Base-by-base conservation (phyloP, 2,113 vertebrate species). In the Cheirogaleus medius region DNA sequence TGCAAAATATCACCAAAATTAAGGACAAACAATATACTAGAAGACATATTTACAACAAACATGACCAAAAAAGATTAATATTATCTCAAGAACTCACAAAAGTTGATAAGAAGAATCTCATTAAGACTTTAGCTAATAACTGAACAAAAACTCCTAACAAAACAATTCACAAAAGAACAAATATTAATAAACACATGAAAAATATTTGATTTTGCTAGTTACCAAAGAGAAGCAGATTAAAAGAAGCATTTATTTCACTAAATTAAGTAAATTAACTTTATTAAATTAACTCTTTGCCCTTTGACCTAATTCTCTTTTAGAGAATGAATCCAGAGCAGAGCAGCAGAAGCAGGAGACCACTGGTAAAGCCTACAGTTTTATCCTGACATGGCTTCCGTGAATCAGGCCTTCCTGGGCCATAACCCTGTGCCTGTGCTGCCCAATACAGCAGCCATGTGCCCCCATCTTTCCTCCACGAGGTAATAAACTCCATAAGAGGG, bases 151-250 rank as follows among this genome's bases (percentile, higher is more conserved):
- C 4, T 44, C 56, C 13, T 80, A 83, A 69, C 42, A 91, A 91
- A 83, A 84, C 39, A 94, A 78, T 73, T 44, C 27, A 89, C 83
- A 66, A 86, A 86, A 85, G 23, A 91, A 81, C 11, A 86, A 73
- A 42, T 52, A 68, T 78, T 87, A 87, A 71, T 47, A 83, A 85
- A 60, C 47, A 82, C n/a, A 66, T 58, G 58, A 66, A 82, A 89
- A 89, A 64, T 11, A 80, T 81, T 92, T 56, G 68, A n/a, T 34
- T 64, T 85, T 86, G 71, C n/a, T 73, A 73, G 32, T 87, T 92
- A 87, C 27, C 68, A 96, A 94, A 92, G 37, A 89, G 64, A 92
- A 89, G 4, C 32, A 92, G 85, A 56, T 76, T 89, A 63, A 81
- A 82, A 68, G 29, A 84, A 64, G 11, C 29, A 49, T 56, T 77